Evolutionary conservation across 2,888 invertebrate species (phyloP), one percentile per base, ranked within the genome.

Genomic region (Ashinkailepas kermadecensis): DNA sequence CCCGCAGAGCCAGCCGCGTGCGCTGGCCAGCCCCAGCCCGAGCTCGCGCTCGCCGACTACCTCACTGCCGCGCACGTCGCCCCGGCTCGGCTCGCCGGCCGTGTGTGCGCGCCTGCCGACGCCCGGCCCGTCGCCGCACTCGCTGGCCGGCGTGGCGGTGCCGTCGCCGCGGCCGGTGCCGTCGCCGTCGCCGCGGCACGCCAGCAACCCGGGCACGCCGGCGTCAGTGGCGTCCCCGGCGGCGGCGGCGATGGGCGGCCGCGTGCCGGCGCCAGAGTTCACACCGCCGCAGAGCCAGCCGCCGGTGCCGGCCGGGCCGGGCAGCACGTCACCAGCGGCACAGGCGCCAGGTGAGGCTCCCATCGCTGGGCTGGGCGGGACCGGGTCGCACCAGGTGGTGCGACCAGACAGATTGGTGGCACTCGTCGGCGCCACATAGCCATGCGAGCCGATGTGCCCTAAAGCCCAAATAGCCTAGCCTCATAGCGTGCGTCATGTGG

Each of bases 161-260:
- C 62, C 62, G 62, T 62, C 62, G 9, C 62, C 62, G 62, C 62
- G 62, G 62, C 67, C 67, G 23, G 67, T 23, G 67, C 67, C 67
- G 23, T 67, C 67, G 67, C 67, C 67, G 74, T 84, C 84, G 54
- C 84, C 86, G 23, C 85, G 86, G 85, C 88, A 91, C 83, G 91
- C 90, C 86, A 93, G 92, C 85, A 93, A 93, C 87, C 93, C 93
- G 15, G 91, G 92, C 81, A 93, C 93, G 56, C 93, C 93, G 0
- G 90, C 92, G 15, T 91, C 91, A 81, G 15, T 18, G 13, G 62
- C 62, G 62, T 62, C 62, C 11, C 62, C 62, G 62, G 62, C 62
- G 62, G 15, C 62, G 62, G 62, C 58, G 58, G 58, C 58, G 11
- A 21, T 65, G 62, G 23, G 23, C 67, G 23, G 23, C 23, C 67